These are phyloP conservation scores for Salvelinus fontinalis DNA, from an alignment of 2,113 vertebrate species.

Conservation along the genomic window DNA sequence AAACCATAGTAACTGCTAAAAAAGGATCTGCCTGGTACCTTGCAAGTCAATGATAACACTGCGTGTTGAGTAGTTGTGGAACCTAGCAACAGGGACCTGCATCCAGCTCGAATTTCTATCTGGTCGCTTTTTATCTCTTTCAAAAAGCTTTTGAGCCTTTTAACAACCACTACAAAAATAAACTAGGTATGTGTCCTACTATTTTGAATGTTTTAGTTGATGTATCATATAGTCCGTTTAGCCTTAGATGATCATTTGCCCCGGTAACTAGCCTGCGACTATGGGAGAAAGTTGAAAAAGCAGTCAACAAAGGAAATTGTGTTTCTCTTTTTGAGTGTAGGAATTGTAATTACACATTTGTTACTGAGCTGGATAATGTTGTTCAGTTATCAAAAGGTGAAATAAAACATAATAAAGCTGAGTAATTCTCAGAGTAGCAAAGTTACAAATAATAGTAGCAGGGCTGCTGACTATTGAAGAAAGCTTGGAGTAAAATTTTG, in stretches of 20 bases:
- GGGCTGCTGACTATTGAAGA: too few relatives aligned
- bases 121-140: conserved; percentile 3
- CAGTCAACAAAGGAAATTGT: background rate
- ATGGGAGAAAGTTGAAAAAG: too few relatives aligned
- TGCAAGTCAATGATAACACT: conserved; percentile 51
- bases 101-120: conserved; percentile 33
- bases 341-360: background rate
- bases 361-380: background rate
- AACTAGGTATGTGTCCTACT: background rate
- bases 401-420: background rate
- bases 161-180: conserved; percentile 2
- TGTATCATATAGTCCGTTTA: too few relatives aligned
- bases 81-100: conserved; percentile 52
- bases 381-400: background rate
- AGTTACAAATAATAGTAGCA: background rate
- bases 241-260: too few relatives aligned
- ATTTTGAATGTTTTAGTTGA: too few relatives aligned
- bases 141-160: conserved; percentile 9
- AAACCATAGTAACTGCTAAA: conserved; percentile 65
- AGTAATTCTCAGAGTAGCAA: background rate
- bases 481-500: too few relatives aligned
- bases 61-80: conserved; percentile 49
- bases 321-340: background rate
- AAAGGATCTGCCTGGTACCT: conserved; percentile 42
- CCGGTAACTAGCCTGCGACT: too few relatives aligned